phyloP scores from a whole-genome alignment of 1,140 invertebrate genomes.

The Aphis gossypii region DNA sequence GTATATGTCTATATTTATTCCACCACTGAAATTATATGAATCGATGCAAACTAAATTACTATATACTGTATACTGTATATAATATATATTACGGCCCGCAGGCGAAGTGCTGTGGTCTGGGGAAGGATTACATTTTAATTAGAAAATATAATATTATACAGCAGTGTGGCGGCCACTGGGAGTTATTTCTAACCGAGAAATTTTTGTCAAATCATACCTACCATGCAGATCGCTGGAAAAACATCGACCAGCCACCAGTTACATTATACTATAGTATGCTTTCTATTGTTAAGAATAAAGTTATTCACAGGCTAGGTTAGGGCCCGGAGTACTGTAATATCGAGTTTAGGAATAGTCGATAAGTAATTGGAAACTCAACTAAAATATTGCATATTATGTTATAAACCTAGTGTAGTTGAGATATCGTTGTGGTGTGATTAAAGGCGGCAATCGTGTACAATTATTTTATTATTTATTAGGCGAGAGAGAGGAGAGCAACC shows the following conservation, averaged over 20 bases:
- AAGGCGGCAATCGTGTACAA: too few species aligned
- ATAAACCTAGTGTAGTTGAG: too few species aligned
- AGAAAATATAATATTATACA: background rate
- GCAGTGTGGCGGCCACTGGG: background rate
- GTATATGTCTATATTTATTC: background rate
- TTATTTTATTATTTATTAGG: too few species aligned
- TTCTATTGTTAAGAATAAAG: background rate
- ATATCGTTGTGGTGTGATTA: too few species aligned
- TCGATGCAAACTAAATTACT: background rate
- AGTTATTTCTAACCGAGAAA: background rate
- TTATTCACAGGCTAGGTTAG: too few species aligned
- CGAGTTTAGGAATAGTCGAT: too few species aligned
- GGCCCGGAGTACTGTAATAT: too few species aligned
- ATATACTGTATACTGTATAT: background rate
- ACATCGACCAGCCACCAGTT: background rate
- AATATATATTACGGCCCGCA: background rate
- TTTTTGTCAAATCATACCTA: background rate
- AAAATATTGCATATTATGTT: too few species aligned
- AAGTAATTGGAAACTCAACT: too few species aligned
- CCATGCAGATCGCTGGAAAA: background rate
- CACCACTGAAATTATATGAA: background rate
- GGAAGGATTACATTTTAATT: constrained; percentile 28
- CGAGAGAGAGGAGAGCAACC: too few species aligned
- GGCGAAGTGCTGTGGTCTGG: background rate
- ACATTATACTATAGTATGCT: background rate